Evolutionary conservation across 2,113 vertebrate genomes (phyloP).

Genomic region (Protomyctophum bolini): DNA sequence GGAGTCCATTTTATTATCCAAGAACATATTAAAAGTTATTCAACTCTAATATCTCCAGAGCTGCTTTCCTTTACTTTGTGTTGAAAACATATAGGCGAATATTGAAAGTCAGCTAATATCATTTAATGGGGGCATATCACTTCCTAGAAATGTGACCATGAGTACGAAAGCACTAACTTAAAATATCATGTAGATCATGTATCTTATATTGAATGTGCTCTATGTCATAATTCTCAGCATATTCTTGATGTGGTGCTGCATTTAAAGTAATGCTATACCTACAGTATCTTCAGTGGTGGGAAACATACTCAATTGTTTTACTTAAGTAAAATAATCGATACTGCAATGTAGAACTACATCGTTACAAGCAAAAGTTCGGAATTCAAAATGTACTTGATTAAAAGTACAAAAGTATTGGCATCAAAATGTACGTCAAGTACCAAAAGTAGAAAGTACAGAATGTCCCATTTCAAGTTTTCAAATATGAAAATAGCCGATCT

Average conservation of each 20-base stretch:
- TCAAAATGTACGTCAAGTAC: too few relatives aligned
- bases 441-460: too few relatives aligned
- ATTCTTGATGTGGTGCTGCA: not conserved
- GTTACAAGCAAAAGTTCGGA: too few relatives aligned
- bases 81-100: not conserved
- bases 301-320: too few relatives aligned
- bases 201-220: conserved; percentile 23
- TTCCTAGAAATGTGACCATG: conserved; percentile 13
- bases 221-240: conserved; percentile 1
- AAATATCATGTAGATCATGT: not conserved
- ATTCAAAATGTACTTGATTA: too few relatives aligned
- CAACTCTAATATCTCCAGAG: conserved; percentile 1
- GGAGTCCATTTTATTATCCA: not conserved
- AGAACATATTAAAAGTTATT: conserved; percentile 8
- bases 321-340: too few relatives aligned
- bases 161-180: conserved; percentile 1
- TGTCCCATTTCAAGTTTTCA: too few relatives aligned
- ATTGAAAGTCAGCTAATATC: not conserved
- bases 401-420: too few relatives aligned
- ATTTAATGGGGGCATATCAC: conserved; percentile 13
- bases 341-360: too few relatives aligned
- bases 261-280: not conserved
- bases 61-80: conserved; percentile 14
- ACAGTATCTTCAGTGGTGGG: too few relatives aligned
- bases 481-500: too few relatives aligned